phyloP scores from a whole-genome alignment of 2,113 vertebrate genomes.

The Illadopsis cleaveri region DNA sequence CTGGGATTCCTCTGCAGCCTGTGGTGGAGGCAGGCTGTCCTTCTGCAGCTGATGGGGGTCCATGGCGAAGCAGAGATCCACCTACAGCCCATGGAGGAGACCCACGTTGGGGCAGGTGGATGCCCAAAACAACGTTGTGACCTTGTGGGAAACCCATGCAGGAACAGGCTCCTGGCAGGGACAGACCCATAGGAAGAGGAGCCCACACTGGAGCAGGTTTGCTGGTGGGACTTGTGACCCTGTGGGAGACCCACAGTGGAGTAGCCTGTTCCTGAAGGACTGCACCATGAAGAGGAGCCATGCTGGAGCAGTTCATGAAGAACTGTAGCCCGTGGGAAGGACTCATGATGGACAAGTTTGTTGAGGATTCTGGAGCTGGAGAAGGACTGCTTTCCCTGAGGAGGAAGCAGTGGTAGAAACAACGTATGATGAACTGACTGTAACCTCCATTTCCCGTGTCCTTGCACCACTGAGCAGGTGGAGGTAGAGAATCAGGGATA shows the following conservation, averaged over 20 bases:
- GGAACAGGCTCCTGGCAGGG: not conserved
- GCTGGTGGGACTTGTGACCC: not conserved
- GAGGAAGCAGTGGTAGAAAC: not conserved
- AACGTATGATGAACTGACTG: not conserved
- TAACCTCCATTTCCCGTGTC: not conserved
- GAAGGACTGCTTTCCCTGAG: not conserved
- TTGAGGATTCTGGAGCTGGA: not conserved
- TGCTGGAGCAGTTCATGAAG: not conserved
- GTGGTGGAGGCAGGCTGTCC: not conserved
- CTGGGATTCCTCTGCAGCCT: not conserved
- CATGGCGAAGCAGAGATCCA: not conserved
- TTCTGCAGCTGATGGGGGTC: not conserved
- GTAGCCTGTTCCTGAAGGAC: not conserved
- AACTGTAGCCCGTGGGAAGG: not conserved
- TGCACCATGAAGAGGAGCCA: not conserved
- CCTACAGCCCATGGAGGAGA: not conserved
- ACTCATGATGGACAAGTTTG: not conserved
- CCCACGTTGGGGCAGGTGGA: rapidly evolving
- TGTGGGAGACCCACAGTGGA: not conserved
- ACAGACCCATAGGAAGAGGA: not conserved
- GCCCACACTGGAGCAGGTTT: not conserved
- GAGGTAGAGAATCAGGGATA: not conserved
- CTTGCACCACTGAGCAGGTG: not conserved
- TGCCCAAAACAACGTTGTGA: too few relatives aligned
- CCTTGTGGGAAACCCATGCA: rapidly evolving